phyloP scores from a whole-genome alignment of 2,113 vertebrate genomes.

The Peromyscus californicus region DNA sequence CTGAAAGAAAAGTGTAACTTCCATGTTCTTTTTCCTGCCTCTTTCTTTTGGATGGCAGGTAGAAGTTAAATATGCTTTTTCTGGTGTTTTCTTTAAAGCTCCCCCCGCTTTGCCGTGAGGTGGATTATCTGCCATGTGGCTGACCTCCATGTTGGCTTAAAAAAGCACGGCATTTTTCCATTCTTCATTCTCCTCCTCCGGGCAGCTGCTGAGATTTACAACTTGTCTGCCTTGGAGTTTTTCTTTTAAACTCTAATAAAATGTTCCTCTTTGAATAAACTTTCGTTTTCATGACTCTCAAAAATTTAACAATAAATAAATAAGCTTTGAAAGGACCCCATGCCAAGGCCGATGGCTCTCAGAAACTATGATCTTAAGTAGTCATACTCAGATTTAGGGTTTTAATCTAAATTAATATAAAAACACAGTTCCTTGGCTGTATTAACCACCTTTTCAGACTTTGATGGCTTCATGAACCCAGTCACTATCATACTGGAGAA shows the following conservation, averaged over 20 bases:
- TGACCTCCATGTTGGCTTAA: not conserved
- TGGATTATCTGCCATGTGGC: not conserved
- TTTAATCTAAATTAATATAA: not conserved
- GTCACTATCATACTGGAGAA: not conserved
- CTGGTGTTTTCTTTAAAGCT: not conserved
- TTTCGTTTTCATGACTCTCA: not conserved
- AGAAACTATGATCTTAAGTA: not conserved
- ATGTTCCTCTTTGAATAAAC: not conserved
- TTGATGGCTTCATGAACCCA: not conserved
- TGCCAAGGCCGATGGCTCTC: not conserved
- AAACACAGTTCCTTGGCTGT: not conserved
- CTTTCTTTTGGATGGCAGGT: not conserved
- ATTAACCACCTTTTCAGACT: not conserved
- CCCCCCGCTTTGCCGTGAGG: not conserved
- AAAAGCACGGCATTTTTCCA: not conserved
- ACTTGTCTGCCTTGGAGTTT: not conserved
- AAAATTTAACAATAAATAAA: not conserved
- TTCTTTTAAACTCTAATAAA: not conserved
- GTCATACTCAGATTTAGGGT: not conserved
- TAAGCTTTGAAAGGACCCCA: not conserved
- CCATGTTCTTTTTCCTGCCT: not conserved
- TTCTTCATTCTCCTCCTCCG: not conserved
- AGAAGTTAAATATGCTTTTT: not conserved
- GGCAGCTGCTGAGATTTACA: conserved; percentile 1
- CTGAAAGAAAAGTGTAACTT: not conserved